Evolutionary conservation across 2,113 vertebrate genomes (phyloP).

Genomic region (Hippoglossus stenolepis): DNA sequence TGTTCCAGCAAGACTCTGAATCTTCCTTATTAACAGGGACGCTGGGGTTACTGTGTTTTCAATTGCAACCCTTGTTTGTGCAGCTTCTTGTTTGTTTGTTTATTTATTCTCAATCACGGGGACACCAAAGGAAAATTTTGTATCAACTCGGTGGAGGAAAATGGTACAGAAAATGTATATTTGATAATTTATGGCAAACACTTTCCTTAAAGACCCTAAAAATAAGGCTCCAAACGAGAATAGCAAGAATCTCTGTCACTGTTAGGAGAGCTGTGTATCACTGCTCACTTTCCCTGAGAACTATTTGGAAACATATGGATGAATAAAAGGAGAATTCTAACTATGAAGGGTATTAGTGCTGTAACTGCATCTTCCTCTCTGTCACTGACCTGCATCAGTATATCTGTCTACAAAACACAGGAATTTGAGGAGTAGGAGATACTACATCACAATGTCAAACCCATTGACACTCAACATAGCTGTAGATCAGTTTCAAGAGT

Average conservation of each 20-base stretch:
- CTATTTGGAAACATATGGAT: background rate
- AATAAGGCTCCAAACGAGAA: background rate
- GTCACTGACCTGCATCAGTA: too few species aligned
- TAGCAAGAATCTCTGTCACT: background rate
- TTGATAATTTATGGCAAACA: background rate
- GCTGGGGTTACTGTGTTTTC: conserved; percentile 54
- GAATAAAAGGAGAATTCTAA: conserved; percentile 1
- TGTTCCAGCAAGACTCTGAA: conserved; percentile 82
- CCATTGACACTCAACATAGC: too few species aligned
- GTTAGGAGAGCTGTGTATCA: background rate
- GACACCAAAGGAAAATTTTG: background rate
- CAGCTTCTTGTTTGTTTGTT: conserved; percentile 57
- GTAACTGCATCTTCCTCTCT: background rate
- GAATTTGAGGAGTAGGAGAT: background rate
- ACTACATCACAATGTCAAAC: too few species aligned
- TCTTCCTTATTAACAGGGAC: conserved; percentile 80
- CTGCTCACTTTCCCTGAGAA: background rate
- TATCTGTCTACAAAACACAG: background rate
- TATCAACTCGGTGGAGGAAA: background rate
- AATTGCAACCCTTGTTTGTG: conserved; percentile 63
- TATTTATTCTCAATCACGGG: conserved; percentile 58
- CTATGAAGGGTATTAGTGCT: background rate
- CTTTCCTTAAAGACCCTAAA: background rate
- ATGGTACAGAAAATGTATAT: background rate
- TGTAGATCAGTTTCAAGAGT: too few species aligned